Evolutionary conservation across 2,888 invertebrate species (phyloP), one percentile per base, ranked within the genome.

Genomic region (Pterostichus niger): DNA sequence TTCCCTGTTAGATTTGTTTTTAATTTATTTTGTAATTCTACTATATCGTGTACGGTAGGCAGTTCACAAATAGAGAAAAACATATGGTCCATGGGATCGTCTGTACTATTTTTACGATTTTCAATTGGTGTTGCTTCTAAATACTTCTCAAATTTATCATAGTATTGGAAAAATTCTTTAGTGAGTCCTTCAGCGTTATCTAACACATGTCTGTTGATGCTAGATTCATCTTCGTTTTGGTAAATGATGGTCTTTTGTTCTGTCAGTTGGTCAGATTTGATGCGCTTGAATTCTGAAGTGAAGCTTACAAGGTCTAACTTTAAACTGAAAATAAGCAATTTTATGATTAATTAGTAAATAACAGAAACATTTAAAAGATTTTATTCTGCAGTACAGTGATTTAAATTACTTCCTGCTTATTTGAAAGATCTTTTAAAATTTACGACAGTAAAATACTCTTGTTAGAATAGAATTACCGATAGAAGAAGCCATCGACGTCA

Each of bases 191-290:
- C 4, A 35, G 33, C 13, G 33, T 35, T 13, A 15, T 35, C 35
- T 5, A 31, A 17, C 33, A n/a, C 6, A 35, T 77, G 54, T 31
- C 77, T 54, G 17, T 56, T 35, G 52, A 15, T 33, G n/a, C 33
- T 77, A n/a, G n/a, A 10, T 6, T 77, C 77, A 2, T 31, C 56
- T 13, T 5, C 31, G 15, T 54, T 13, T 52, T 77, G 33, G 44
- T 35, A 77, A 54, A 56, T 33, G 11, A 77, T 13, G 11, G 52
- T 33, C 6, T n/a, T 77, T 9, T 52, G 31, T 35, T 77, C 77
- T 31, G 77, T 77, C n/a, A 35, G 31, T 56, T 77, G 54, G 13
- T 52, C 6, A 5, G 56, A 35, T n/a, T 77, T 40, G 52, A 77
- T 54, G 13, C 9, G 54, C 0, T 77, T 35, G 15, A 31, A 52